A percentile compares a stretch with the other conserved stretches of the same genome.
Conservation (phyloP, 2,797 vertebrate genomes). For the Microhierax caerulescens region DNA sequence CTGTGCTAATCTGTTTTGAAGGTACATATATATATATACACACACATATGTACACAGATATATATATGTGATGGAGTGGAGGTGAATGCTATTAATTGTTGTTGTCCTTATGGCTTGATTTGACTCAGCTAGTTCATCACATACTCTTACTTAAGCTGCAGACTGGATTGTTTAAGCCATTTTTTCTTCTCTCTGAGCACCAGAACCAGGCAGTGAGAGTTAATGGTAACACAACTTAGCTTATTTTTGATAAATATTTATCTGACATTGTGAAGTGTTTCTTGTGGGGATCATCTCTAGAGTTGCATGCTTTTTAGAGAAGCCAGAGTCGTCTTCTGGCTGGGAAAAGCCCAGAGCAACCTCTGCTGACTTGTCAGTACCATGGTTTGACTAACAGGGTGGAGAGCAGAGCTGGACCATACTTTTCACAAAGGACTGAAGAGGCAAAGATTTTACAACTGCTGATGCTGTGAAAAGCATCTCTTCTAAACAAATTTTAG, state of each 20-base stretch:
- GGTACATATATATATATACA: neutral
- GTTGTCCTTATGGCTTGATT: neutral
- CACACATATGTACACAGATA: accelerated
- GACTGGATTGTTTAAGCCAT: neutral
- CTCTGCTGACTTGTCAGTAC: neutral
- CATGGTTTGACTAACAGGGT: neutral
- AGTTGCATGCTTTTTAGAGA: neutral
- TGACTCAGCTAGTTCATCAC: neutral
- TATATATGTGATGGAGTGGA: neutral
- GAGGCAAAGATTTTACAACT: neutral
- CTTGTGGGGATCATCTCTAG: neutral
- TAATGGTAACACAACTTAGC: neutral
- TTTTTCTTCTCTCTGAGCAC: neutral
- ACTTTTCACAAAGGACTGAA: neutral
- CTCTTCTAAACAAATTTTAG: neutral
- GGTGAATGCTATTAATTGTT: neutral
- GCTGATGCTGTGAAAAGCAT: neutral
- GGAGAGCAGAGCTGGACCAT: neutral
- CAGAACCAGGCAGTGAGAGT: neutral
- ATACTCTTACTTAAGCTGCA: neutral
- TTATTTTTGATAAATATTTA: slow-evolving; percentile 32
- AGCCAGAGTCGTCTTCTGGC: neutral
- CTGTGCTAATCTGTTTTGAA: neutral
- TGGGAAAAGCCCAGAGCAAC: neutral
- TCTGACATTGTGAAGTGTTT: slow-evolving; percentile 5